These are phyloP conservation scores for Chaetodon auriga DNA, from an alignment of 2,113 vertebrate genomes.

Conservation along the genomic window DNA sequence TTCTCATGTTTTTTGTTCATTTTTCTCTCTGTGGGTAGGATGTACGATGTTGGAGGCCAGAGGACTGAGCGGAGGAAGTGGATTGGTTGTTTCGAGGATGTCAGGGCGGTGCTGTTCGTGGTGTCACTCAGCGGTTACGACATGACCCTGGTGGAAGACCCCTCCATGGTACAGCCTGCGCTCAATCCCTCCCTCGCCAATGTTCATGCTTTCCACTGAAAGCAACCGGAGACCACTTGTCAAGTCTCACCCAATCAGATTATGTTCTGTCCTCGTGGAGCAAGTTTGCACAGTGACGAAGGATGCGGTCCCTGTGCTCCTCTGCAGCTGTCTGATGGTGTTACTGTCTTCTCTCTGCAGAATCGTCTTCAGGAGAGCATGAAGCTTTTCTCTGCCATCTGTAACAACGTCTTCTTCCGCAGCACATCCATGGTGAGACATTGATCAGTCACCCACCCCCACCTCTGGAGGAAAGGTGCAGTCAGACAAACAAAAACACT, in stretches of 20 bases:
- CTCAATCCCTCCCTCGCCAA: background rate
- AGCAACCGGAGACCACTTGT: accelerated
- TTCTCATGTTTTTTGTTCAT: background rate
- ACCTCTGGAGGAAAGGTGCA: slow-evolving; percentile 12
- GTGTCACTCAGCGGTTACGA: slow-evolving; percentile 87
- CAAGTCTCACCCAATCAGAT: background rate
- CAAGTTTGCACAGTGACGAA: background rate
- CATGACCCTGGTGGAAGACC: slow-evolving; percentile 86
- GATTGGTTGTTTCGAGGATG: slow-evolving; percentile 87
- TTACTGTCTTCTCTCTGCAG: slow-evolving; percentile 60
- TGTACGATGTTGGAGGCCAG: slow-evolving; percentile 87
- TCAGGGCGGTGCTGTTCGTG: slow-evolving; percentile 86
- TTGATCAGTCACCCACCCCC: background rate
- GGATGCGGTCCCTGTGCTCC: background rate
- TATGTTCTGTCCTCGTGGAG: background rate
- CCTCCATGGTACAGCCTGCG: slow-evolving; percentile 76
- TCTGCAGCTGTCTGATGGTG: slow-evolving; percentile 14
- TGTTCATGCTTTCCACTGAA: background rate
- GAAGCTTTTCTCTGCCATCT: slow-evolving; percentile 85
- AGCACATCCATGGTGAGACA: slow-evolving; percentile 86
- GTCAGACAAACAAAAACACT: background rate
- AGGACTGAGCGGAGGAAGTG: slow-evolving; percentile 86
- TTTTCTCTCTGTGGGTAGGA: slow-evolving; percentile 60
- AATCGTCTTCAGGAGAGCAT: slow-evolving; percentile 86
- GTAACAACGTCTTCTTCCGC: slow-evolving; percentile 86